Evolutionary conservation across 1,140 invertebrate genomes (phyloP).

Genomic region (Drosophila pandora): DNA sequence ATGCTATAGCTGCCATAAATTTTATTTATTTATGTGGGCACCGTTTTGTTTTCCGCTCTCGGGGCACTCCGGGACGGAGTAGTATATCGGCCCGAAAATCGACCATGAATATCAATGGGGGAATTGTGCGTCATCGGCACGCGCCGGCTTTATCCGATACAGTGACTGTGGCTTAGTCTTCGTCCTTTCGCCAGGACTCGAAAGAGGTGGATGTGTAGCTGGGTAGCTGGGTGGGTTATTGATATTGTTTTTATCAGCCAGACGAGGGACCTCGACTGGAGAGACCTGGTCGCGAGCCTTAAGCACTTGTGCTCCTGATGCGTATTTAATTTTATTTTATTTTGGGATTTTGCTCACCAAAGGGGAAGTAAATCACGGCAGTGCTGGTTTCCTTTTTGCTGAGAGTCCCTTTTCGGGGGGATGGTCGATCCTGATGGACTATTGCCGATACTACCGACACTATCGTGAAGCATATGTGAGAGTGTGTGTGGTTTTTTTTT

Average conservation of each 20-base stretch:
- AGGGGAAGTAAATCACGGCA: constrained; percentile 73
- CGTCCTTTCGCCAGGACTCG: constrained; percentile 21
- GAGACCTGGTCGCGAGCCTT: constrained; percentile 43
- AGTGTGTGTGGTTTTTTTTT: constrained; percentile 32
- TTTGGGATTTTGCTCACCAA: constrained; percentile 59
- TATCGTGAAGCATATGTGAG: constrained; percentile 18
- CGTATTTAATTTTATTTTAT: constrained; percentile 81
- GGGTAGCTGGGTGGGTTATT: constrained; percentile 20
- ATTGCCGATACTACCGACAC: constrained; percentile 16
- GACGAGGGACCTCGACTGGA: constrained; percentile 30
- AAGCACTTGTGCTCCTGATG: constrained; percentile 76
- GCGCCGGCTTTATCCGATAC: constrained; percentile 58
- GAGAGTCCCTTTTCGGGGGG: constrained; percentile 15
- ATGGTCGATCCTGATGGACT: constrained; percentile 23
- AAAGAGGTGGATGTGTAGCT: constrained; percentile 5
- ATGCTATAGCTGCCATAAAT: constrained; percentile 68
- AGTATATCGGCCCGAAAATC: constrained; percentile 61
- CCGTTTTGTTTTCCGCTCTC: constrained; percentile 60
- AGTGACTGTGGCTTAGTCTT: constrained; percentile 49
- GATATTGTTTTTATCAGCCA: constrained; percentile 80
- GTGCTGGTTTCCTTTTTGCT: constrained; percentile 24
- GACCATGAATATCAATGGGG: constrained; percentile 79
- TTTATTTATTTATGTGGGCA: constrained; percentile 77
- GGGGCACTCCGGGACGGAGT: constrained; percentile 12
- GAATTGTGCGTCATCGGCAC: constrained; percentile 68